Evolutionary conservation across 2,888 invertebrate genomes (phyloP).

Genomic region (Dascillus cervinus): DNA sequence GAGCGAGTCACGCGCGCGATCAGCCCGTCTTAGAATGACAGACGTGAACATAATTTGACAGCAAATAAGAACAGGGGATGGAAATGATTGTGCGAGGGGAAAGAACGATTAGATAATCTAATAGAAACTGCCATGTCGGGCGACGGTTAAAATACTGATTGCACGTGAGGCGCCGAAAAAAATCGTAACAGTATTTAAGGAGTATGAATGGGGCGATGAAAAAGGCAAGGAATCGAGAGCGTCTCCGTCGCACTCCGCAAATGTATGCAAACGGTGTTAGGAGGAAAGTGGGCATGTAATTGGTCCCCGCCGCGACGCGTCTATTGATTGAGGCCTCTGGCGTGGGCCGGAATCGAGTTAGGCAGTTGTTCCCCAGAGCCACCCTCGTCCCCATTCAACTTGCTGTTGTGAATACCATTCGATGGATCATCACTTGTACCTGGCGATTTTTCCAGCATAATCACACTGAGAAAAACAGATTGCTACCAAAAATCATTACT

Average conservation of each 20-base stretch:
- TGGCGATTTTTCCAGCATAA: no score
- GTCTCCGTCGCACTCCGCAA: slow-evolving; percentile 23
- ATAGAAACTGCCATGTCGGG: slow-evolving; percentile 35
- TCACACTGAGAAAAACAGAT: no score
- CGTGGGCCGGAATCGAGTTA: slow-evolving; percentile 42
- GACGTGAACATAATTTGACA: slow-evolving; percentile 44
- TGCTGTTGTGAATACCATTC: slow-evolving; percentile 17
- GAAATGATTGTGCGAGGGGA: slow-evolving; percentile 38
- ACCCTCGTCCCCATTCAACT: slow-evolving; percentile 16
- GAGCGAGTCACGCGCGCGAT: slow-evolving; percentile 37
- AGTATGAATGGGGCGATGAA: no score
- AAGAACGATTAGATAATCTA: slow-evolving; percentile 42
- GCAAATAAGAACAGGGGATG: slow-evolving; percentile 40
- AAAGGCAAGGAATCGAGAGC: slow-evolving; percentile 4
- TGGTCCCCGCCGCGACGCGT: slow-evolving; percentile 44
- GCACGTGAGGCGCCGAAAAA: no score
- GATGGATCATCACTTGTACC: slow-evolving; percentile 18
- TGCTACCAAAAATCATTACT: no score
- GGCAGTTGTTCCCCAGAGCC: slow-evolving; percentile 37
- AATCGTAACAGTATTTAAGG: no score
- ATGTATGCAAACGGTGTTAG: slow-evolving; percentile 48
- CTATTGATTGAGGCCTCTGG: slow-evolving; percentile 45
- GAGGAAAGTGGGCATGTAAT: slow-evolving; percentile 48
- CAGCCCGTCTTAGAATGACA: slow-evolving; percentile 39
- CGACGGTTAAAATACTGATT: slow-evolving; percentile 18